phyloP scores from a whole-genome alignment of 2,113 vertebrate species.

The Tylochromis polylepis region DNA sequence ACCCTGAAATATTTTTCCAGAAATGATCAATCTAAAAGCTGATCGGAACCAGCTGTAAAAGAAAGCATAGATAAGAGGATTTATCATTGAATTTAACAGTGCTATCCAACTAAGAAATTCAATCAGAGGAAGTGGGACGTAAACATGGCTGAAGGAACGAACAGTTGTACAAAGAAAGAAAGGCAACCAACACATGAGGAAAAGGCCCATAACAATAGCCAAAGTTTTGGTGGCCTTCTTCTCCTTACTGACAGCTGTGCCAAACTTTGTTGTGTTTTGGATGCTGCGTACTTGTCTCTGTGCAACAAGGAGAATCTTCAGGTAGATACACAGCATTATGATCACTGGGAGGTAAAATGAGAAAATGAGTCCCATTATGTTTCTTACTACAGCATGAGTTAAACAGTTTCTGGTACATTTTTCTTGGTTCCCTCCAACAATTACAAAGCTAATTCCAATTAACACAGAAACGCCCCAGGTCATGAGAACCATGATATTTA shows the following conservation, averaged over 20 bases:
- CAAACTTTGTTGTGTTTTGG: neutral
- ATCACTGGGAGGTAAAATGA: constrained; percentile 15
- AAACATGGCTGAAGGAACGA: neutral
- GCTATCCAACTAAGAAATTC: constrained; percentile 22
- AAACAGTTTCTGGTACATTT: neutral
- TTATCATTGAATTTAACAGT: constrained; percentile 34
- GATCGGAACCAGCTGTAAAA: constrained; percentile 31
- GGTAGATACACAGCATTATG: constrained; percentile 14
- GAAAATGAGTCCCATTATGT: neutral
- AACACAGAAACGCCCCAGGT: constrained; percentile 75
- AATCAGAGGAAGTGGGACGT: neutral
- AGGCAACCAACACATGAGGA: constrained; percentile 2
- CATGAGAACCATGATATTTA: constrained; percentile 72
- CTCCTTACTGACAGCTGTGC: neutral
- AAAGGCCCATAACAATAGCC: constrained; percentile 11
- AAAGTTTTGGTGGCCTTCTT: constrained; percentile 29
- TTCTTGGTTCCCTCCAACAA: neutral
- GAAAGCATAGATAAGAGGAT: constrained; percentile 31
- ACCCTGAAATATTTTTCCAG: constrained; percentile 12
- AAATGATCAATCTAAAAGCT: constrained; percentile 22
- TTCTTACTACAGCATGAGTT: neutral
- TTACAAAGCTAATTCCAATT: constrained; percentile 65
- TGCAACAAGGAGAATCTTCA: constrained; percentile 27
- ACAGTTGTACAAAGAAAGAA: neutral
- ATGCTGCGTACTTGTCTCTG: constrained; percentile 13